A percentile compares a stretch with the other conserved stretches of the same genome.
Evolutionary conservation across 2,888 invertebrate genomes (phyloP).

Genomic region (Ceraclea dissimilis): DNA sequence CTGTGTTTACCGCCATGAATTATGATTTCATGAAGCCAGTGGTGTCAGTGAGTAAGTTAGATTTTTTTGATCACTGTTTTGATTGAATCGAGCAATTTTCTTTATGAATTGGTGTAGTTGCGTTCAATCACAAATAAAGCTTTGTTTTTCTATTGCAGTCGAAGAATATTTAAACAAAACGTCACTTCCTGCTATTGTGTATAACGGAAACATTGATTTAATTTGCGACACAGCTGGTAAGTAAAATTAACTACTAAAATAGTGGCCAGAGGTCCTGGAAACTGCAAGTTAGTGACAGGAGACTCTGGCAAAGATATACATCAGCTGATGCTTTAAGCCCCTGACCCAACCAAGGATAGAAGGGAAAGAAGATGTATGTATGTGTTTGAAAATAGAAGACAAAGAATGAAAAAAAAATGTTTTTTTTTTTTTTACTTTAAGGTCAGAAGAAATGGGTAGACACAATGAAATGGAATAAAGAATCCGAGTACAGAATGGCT

Average conservation of each 20-base stretch:
- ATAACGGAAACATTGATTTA: conserved; percentile 75
- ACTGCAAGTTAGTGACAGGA: too few species aligned
- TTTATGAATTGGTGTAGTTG: too few species aligned
- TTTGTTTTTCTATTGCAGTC: conserved; percentile 43
- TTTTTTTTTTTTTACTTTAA: conserved; percentile 29
- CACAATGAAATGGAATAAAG: conserved; percentile 56
- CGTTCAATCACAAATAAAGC: background rate
- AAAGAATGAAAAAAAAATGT: too few species aligned
- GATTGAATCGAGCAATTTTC: background rate
- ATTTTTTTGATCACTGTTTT: too few species aligned
- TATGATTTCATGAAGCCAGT: conserved; percentile 80
- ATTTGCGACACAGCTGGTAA: conserved; percentile 76
- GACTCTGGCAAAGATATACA: too few species aligned
- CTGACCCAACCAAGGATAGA: too few species aligned
- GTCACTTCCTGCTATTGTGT: conserved; percentile 58
- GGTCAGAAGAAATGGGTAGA: conserved; percentile 72
- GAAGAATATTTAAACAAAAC: conserved; percentile 62
- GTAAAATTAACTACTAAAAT: background rate
- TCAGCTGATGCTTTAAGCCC: too few species aligned
- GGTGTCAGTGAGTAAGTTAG: conserved; percentile 48
- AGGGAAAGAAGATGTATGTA: too few species aligned
- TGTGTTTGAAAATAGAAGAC: too few species aligned
- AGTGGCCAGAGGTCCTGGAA: too few species aligned
- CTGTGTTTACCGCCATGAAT: conserved; percentile 52
- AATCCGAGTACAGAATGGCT: conserved; percentile 49